Evolutionary conservation across 64 coral and sea anemone species (phyloP), one percentile per base, ranked within the genome.

Genomic region (Trachythela sp.): DNA sequence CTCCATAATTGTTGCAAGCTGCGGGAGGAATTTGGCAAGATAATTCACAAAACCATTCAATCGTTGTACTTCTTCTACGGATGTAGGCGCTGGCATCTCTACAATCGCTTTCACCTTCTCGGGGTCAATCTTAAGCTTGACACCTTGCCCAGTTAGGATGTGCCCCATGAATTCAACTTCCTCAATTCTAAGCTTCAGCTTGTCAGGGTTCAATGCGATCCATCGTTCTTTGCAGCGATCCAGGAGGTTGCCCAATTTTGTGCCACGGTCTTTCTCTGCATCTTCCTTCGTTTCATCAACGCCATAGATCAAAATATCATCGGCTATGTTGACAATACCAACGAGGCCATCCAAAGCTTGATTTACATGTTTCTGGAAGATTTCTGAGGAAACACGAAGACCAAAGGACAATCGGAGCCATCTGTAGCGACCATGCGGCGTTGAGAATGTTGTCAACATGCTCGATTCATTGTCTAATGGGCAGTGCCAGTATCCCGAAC

Each of bases 381-480:
- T 88, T 49, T 89, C 88, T 15, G 88, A 83, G 20, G 40, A 50
- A 0, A 89, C 71, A 1, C 67, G 76, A n/a, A 89, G 71, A 4
- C 88, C 70, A 40, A 89, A 89, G 41, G 72, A 39, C 2, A 77
- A 45, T 34, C 64, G 60, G 39, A n/a, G 39, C 88, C 77, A 90
- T 84, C 88, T 0, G 50, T 34, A 64, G 24, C 83, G 18, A 20
- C 76, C 72, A 45, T 37, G 56, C 18, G 38, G 52, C 3, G 83
- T 85, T 1, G 89, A 48, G 39, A 84, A 91, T 7, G 83, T 91
- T 14, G 89, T 91, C n/a, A 89, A 48, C 39, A 84, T 70, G 59
- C 59, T 68, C 59, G 59, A 68, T 68, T 22, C 59, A 2, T 3
- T 31, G 30, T 68, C 59, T 7, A 68, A 14, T n/a, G 59, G 20